Percentiles rank a stretch among this genome's conserved stretches.
Evolutionary conservation across 2,888 invertebrate species (phyloP).

Genomic region (Idaea aversata): DNA sequence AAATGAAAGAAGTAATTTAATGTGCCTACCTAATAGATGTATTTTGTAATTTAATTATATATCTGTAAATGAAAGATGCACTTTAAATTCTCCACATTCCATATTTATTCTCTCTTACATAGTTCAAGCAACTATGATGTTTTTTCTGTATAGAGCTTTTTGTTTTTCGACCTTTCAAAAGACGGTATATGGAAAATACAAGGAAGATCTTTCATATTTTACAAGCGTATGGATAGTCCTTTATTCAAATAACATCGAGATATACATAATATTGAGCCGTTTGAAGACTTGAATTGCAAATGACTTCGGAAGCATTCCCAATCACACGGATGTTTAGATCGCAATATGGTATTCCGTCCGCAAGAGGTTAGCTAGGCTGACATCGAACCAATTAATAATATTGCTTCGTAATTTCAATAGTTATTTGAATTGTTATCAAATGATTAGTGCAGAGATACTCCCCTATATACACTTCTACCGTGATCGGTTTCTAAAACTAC

Average conservation of each 20-base stretch:
- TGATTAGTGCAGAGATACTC: not conserved
- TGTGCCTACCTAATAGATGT: too few species aligned
- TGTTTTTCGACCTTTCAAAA: conserved; percentile 23
- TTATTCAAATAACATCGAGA: conserved; percentile 31
- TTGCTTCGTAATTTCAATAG: conserved; percentile 46
- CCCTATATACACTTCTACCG: not conserved
- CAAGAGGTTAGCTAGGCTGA: conserved; percentile 36
- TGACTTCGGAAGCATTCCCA: conserved; percentile 50
- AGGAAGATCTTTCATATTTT: conserved; percentile 27
- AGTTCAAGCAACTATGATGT: not conserved
- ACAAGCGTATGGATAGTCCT: conserved; percentile 25
- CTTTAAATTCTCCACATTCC: not conserved
- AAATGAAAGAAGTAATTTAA: too few species aligned
- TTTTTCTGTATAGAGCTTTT: conserved; percentile 1
- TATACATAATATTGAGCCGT: conserved; percentile 30
- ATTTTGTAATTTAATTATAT: too few species aligned
- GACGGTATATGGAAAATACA: conserved; percentile 1
- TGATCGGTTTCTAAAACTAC: not conserved
- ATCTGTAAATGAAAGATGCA: not conserved
- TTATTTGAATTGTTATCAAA: conserved; percentile 29
- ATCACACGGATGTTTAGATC: conserved; percentile 58
- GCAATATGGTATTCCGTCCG: conserved; percentile 46
- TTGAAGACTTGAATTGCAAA: conserved; percentile 60
- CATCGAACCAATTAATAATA: conserved; percentile 57
- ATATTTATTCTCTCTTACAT: not conserved